A percentile compares a stretch with the other conserved stretches of the same genome.
Evolutionary conservation across 23 tunicate species (phyloP).

Genomic region (Ciona savignyi): DNA sequence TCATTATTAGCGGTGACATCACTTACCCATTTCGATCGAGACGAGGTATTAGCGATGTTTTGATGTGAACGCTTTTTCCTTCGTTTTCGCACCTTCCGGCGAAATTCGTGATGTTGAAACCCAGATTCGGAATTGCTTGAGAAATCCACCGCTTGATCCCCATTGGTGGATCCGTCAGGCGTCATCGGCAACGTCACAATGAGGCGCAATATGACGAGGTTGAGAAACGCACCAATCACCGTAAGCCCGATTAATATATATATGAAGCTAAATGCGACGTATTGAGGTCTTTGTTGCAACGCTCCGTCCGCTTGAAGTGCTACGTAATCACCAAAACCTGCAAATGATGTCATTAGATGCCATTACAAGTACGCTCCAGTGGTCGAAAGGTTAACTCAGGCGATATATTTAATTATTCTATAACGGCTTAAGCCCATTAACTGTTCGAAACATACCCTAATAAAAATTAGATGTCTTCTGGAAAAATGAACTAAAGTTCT

Average conservation of each 20-base stretch:
- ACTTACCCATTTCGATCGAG: not conserved
- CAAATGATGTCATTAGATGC: not conserved
- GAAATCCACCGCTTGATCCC: slow-evolving; percentile 4
- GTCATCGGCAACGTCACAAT: slow-evolving; percentile 64
- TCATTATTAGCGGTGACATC: not conserved
- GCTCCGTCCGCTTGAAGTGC: slow-evolving; percentile 50
- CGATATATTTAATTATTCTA: not conserved
- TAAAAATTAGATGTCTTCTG: too few species aligned
- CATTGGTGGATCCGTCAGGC: slow-evolving; percentile 33
- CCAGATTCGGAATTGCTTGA: not conserved
- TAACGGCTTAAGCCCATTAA: not conserved
- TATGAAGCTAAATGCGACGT: slow-evolving; percentile 58
- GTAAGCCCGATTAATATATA: slow-evolving; percentile 84
- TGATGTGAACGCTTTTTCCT: not conserved
- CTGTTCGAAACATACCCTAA: too few species aligned
- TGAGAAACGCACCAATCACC: slow-evolving; percentile 85
- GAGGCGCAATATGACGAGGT: slow-evolving; percentile 63
- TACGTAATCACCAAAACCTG: slow-evolving; percentile 94
- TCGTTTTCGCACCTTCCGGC: not conserved
- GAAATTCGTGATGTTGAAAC: not conserved
- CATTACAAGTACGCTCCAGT: too few species aligned
- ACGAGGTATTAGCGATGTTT: not conserved
- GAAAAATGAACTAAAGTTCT: too few species aligned
- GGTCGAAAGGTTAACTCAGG: too few species aligned
- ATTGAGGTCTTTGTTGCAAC: slow-evolving; percentile 27